phyloP scores from a whole-genome alignment of 2,113 vertebrate species.

The Paraplagusia blochii region DNA sequence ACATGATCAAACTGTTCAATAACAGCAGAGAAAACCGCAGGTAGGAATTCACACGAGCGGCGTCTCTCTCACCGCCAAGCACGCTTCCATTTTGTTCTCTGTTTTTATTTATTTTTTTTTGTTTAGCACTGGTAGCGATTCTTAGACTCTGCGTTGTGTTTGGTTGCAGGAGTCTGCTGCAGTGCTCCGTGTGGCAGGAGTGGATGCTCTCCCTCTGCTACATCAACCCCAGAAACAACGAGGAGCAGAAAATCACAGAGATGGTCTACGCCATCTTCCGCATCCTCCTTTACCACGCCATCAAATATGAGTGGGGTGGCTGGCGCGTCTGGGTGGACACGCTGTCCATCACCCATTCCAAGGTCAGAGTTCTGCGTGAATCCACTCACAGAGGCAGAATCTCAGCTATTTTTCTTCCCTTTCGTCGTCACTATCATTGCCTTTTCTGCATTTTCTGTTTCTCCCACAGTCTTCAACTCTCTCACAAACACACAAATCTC shows the following conservation, averaged over 20 bases:
- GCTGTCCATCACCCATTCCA: conserved; percentile 96
- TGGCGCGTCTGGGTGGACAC: conserved; percentile 99
- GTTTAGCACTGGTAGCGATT: not conserved
- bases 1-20: conserved; percentile 99
- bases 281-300: conserved; percentile 95
- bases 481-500: not conserved
- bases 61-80: not conserved
- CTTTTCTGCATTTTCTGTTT: conserved; percentile 3
- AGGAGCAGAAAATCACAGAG: conserved; percentile 98
- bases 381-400: conserved; percentile 8
- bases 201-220: conserved; percentile 99
- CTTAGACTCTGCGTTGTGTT: not conserved
- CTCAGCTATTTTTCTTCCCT: conserved; percentile 21
- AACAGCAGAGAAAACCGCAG: conserved; percentile 97
- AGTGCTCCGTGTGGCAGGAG: conserved; percentile 99
- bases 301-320: conserved; percentile 98
- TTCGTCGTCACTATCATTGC: not conserved
- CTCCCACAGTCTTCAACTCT: not conserved
- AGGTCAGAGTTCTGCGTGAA: conserved; percentile 79
- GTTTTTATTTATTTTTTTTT: not conserved
- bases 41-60: conserved; percentile 66
- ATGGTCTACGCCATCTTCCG: conserved; percentile 98
- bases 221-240: conserved; percentile 86
- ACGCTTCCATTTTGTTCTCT: not conserved
- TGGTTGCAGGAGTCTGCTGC: conserved; percentile 87